These are phyloP conservation scores for Menura novaehollandiae DNA, from an alignment of 2,113 vertebrate genomes.

Conservation along the genomic window DNA sequence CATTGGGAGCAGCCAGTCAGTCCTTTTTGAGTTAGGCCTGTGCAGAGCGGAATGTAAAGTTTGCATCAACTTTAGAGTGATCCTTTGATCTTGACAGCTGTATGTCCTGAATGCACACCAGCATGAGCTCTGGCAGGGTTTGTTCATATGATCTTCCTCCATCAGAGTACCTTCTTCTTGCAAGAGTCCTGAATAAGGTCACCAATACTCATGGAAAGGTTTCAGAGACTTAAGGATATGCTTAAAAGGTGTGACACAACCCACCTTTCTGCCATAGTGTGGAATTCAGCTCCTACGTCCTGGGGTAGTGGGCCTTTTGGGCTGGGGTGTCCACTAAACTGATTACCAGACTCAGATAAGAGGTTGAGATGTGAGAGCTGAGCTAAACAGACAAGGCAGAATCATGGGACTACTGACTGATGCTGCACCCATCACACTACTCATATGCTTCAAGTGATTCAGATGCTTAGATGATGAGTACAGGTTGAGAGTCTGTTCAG, in stretches of 20 bases:
- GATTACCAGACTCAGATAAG: not conserved
- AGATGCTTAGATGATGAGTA: not conserved
- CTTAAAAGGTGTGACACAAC: not conserved
- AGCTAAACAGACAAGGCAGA: not conserved
- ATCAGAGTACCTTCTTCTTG: not conserved
- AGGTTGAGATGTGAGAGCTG: not conserved
- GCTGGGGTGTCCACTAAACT: not conserved
- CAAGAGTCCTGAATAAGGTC: not conserved
- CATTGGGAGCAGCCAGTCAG: not conserved
- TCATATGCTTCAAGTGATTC: not conserved
- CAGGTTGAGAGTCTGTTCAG: not conserved
- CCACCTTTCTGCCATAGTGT: not conserved
- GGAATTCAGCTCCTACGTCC: not conserved
- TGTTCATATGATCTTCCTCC: not conserved
- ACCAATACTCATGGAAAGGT: not conserved
- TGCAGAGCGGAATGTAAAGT: not conserved
- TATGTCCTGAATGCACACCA: not conserved
- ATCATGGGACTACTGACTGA: not conserved
- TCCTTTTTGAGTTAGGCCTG: not conserved
- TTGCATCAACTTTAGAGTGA: not conserved
- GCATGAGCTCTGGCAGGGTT: not conserved
- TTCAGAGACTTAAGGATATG: not conserved
- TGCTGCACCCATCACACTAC: not conserved
- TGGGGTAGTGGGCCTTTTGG: not conserved
- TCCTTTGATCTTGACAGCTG: not conserved